phyloP scores from a whole-genome alignment of 2,113 vertebrate species.

The Gymnarchus niloticus region DNA sequence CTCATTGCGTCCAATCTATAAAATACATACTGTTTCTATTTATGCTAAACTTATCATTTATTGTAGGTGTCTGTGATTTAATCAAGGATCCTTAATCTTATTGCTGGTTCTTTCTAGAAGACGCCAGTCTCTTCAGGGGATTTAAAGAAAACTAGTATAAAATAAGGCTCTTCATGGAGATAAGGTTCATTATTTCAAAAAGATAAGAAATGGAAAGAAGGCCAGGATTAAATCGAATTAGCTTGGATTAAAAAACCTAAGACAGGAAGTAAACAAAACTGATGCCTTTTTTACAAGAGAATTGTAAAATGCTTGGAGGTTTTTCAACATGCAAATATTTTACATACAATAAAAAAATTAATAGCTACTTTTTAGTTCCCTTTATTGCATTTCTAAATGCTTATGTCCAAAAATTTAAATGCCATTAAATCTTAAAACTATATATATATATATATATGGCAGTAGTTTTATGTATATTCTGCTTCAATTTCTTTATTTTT shows the following conservation, averaged over 20 bases:
- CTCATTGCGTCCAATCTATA: not conserved
- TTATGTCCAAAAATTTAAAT: not conserved
- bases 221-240: constrained; percentile 8
- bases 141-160: not conserved
- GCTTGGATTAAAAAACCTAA: not conserved
- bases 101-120: constrained; percentile 8
- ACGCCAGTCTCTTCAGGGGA: constrained; percentile 1
- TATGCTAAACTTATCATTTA: constrained; percentile 8
- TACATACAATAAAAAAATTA: not conserved
- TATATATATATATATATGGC: no score
- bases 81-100: constrained; percentile 24
- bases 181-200: constrained; percentile 21
- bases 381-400: not conserved
- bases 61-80: constrained; percentile 12
- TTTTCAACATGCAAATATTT: not conserved
- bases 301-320: not conserved
- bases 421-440: not conserved
- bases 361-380: not conserved
- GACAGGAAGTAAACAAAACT: not conserved
- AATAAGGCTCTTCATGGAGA: constrained; percentile 10
- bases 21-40: not conserved
- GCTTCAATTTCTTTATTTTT: constrained; percentile 19
- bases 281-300: not conserved
- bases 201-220: not conserved
- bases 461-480: no score